These are phyloP conservation scores for Ancistrus triradiatus DNA, from an alignment of 2,113 vertebrate species.

Conservation along the genomic window DNA sequence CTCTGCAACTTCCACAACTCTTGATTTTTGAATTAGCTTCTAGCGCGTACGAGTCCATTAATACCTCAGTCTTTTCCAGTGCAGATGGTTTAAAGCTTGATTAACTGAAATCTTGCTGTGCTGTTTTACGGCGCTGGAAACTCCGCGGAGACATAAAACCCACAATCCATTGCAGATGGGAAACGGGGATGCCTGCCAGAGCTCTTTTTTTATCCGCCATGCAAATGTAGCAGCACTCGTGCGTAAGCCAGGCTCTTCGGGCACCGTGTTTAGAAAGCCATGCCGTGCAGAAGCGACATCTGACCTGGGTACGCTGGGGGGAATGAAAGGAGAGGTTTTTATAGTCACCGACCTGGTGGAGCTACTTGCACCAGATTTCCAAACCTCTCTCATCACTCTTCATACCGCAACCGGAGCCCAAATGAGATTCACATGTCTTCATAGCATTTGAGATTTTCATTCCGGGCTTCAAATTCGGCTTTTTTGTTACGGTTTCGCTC, in stretches of 20 bases:
- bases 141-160: conserved; percentile 67
- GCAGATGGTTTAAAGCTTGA: conserved; percentile 73
- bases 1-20: conserved; percentile 56
- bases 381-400: conserved; percentile 41
- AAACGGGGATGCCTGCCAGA: conserved; percentile 63
- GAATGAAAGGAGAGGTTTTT: too few relatives aligned
- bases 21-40: conserved; percentile 64
- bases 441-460: conserved; percentile 40
- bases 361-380: conserved; percentile 48
- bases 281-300: conserved; percentile 60
- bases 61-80: conserved; percentile 56
- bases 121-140: conserved; percentile 69
- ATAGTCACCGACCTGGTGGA: conserved; percentile 64
- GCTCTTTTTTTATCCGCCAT: conserved; percentile 40
- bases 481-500: conserved; percentile 12
- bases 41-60: conserved; percentile 58
- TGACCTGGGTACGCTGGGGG: conserved; percentile 31
- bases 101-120: conserved; percentile 67
- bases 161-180: conserved; percentile 75
- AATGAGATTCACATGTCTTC: conserved; percentile 63
- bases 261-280: conserved; percentile 47
- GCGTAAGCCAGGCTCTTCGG: conserved; percentile 36
- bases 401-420: conserved; percentile 54
- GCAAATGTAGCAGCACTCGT: conserved; percentile 51
- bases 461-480: conserved; percentile 4